Base-by-base conservation (phyloP, 2,797 vertebrate genomes). In the Microctenopoma lineatum region DNA sequence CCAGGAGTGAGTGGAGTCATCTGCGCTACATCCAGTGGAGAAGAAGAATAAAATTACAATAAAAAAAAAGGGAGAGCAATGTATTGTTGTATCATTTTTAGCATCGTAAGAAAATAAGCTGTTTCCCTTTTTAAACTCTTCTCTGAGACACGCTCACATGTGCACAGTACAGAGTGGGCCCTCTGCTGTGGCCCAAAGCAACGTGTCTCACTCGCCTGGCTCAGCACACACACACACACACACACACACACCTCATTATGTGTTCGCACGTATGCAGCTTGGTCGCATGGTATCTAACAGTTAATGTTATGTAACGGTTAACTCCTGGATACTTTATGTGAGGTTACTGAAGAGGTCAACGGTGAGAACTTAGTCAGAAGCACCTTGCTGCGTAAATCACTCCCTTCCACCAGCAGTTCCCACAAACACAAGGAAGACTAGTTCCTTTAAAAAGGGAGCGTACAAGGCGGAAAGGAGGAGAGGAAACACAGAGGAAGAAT, bases 1-100 rank as follows among this genome's bases (percentile, higher is more conserved):
- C 87, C 73, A 83, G 82, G 62, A 77, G 53, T 85, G 92, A 93
- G 69, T 25, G 62, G 86, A 91, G 76, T 85, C 82, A 78, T 88
- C 90, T 93, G 91, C 66, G 76, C 59, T 32, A 54, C 52, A 32
- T 79, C 27, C 11, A 48, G 26, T 87, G 76, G 77, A 87, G 91
- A 26, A 54, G 73, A 84, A 53, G 66, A 79, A 45, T 61, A 62
- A 63, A 79, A 66, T 56, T 73, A 75, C 39, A 44, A 69, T 71
- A 47, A 47, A 14, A 60, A 77, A n/a, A 38, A 73, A 62, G 32
- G 47, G 18, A 79, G 48, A 72, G 21, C 48, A 38, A n/a, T 63
- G 15, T 50, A 77, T 50, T 70, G 42, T 36, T 36, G 34, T 36
- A 7, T 46, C 47, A 7, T 11, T 39, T n/a, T 25, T 18, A 21